phyloP scores from a whole-genome alignment of 2,888 invertebrate species.

The Orthosia gracilis region DNA sequence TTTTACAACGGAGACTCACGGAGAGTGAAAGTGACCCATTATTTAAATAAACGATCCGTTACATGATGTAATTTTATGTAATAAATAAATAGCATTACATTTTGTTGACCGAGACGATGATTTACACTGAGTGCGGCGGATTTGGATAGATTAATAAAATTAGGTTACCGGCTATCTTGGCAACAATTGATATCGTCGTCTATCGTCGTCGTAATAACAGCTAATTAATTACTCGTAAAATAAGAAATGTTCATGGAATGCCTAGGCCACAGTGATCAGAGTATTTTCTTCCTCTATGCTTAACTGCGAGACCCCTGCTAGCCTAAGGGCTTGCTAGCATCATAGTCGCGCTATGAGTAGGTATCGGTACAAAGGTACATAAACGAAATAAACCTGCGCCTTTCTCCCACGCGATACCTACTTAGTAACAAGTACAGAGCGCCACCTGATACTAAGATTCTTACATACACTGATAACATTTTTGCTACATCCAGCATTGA shows the following conservation, averaged over 20 bases:
- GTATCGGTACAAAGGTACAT: background rate
- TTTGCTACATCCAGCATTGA: background rate
- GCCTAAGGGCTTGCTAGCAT: background rate
- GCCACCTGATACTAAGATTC: background rate
- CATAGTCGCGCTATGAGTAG: too few relatives aligned
- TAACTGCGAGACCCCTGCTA: background rate
- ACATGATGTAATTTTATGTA: conserved; percentile 65
- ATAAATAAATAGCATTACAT: conserved; percentile 59
- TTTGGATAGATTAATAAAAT: conserved; percentile 12
- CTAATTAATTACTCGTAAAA: too few relatives aligned
- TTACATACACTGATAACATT: background rate
- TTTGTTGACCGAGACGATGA: conserved; percentile 49
- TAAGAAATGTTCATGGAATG: too few relatives aligned
- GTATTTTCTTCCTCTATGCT: background rate
- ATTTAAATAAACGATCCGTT: conserved; percentile 53
- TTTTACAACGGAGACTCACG: conserved; percentile 56
- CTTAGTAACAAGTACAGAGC: too few relatives aligned
- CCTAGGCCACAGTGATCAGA: background rate
- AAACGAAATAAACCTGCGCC: background rate
- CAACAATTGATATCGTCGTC: background rate
- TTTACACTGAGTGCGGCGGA: conserved; percentile 23
- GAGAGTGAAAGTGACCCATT: conserved; percentile 61
- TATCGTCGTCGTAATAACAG: too few relatives aligned
- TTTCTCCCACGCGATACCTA: background rate
- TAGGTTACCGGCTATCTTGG: background rate